These are phyloP conservation scores for Eptatretus burgeri DNA, from an alignment of 2,113 vertebrate genomes.

Conservation along the genomic window DNA sequence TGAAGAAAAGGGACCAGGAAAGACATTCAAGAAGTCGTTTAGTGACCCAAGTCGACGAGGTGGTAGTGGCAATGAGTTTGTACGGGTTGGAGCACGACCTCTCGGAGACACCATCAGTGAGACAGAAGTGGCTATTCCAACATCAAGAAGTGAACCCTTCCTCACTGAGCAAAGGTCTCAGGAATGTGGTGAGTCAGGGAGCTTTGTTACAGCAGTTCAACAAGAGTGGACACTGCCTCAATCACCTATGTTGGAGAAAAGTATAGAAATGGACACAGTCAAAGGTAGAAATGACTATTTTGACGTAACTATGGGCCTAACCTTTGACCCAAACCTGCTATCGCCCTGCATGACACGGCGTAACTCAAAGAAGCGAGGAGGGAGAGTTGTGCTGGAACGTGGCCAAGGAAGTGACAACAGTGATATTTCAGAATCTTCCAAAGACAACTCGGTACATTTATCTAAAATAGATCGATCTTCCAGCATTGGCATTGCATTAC, in stretches of 20 bases:
- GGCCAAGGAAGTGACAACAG: too few species aligned
- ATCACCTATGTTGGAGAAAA: too few species aligned
- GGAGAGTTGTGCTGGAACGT: slow-evolving; percentile 18
- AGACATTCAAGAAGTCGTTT: slow-evolving; percentile 69
- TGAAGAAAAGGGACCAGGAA: slow-evolving; percentile 45
- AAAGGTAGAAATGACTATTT: background rate
- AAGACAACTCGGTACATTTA: too few species aligned
- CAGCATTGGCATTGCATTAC: too few species aligned
- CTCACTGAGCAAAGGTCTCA: slow-evolving; percentile 31
- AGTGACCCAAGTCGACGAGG: slow-evolving; percentile 78
- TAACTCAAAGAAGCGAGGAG: slow-evolving; percentile 40
- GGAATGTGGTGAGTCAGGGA: slow-evolving; percentile 17
- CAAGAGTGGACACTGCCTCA: too few species aligned
- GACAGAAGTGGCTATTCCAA: slow-evolving; percentile 40
- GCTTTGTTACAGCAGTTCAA: slow-evolving; percentile 10
- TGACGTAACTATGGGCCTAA: slow-evolving; percentile 18
- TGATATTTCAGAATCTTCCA: too few species aligned
- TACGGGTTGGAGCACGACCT: slow-evolving; percentile 15
- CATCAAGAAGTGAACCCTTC: slow-evolving; percentile 74
- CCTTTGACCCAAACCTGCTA: slow-evolving; percentile 37
- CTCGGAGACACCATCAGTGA: slow-evolving; percentile 41
- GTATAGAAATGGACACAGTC: too few species aligned
- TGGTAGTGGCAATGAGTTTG: slow-evolving; percentile 20
- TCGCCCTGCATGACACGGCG: slow-evolving; percentile 33
- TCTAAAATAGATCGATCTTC: too few species aligned